Evolutionary conservation across 2,888 invertebrate species (phyloP).

Genomic region (Trachelus iudaicus): DNA sequence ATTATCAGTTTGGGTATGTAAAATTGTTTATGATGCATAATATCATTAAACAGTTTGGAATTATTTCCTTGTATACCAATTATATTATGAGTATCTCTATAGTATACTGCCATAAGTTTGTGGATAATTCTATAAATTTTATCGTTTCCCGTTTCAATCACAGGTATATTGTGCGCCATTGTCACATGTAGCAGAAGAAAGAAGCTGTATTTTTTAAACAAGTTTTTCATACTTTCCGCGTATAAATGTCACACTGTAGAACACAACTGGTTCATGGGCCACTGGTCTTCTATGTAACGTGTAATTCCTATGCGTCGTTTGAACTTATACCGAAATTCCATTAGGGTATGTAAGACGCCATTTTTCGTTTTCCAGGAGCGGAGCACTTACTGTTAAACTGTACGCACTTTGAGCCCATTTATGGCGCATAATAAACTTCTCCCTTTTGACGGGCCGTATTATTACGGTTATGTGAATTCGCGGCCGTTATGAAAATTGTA

Average conservation of each 20-base stretch:
- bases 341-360: neutral
- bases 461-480: neutral
- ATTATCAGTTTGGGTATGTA: neutral
- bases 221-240: neutral
- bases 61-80: neutral
- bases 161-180: neutral
- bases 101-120: neutral
- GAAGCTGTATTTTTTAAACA: neutral
- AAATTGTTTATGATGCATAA: neutral
- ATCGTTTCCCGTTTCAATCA: neutral
- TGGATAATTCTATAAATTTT: neutral
- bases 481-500: neutral
- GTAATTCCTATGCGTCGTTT: neutral
- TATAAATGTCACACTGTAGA: neutral
- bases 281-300: neutral
- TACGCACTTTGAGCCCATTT: neutral
- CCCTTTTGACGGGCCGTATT: neutral
- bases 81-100: neutral
- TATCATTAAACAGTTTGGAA: neutral
- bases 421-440: neutral
- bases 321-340: neutral
- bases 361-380: neutral
- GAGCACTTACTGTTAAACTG: neutral
- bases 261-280: neutral
- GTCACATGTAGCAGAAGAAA: neutral